These are phyloP conservation scores for Nasonia giraulti DNA, from an alignment of 1,140 invertebrate species.

Conservation along the genomic window DNA sequence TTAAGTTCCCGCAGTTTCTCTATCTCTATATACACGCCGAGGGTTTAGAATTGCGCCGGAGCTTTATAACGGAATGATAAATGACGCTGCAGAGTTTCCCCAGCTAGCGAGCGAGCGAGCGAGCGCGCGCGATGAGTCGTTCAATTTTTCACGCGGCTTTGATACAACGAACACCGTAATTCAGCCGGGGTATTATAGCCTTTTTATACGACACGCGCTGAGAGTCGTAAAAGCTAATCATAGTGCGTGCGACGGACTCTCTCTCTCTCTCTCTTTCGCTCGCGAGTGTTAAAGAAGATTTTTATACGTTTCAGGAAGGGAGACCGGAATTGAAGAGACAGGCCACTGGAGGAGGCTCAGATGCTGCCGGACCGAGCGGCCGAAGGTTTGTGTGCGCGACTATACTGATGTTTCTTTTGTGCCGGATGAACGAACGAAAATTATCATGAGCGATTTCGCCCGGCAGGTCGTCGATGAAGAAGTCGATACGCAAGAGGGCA, in stretches of 20 bases:
- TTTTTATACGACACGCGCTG: no score
- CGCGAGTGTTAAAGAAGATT: background rate
- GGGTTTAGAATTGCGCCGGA: background rate
- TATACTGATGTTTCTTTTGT: background rate
- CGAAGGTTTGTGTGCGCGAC: constrained; percentile 56
- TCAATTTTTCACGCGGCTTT: constrained; percentile 1
- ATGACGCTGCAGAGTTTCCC: background rate
- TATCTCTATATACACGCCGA: background rate
- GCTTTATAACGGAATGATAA: constrained; percentile 10
- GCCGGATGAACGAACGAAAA: background rate
- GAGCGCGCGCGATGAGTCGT: background rate
- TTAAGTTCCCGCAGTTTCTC: background rate
- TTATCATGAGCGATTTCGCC: background rate
- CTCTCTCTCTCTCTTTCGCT: constrained; percentile 6
- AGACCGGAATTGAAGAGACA: constrained; percentile 58
- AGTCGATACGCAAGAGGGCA: constrained; percentile 67
- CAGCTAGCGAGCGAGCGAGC: background rate
- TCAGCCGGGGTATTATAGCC: background rate
- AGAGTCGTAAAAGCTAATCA: background rate
- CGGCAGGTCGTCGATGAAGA: constrained; percentile 70
- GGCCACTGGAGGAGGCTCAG: constrained; percentile 58
- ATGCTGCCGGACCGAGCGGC: constrained; percentile 60
- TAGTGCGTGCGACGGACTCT: background rate
- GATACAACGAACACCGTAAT: background rate
- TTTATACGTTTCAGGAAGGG: constrained; percentile 57